These are phyloP conservation scores for Rhopilema esculentum DNA, from an alignment of 30 jellyfish, hydroid and myxozoan species.

Conservation along the genomic window DNA sequence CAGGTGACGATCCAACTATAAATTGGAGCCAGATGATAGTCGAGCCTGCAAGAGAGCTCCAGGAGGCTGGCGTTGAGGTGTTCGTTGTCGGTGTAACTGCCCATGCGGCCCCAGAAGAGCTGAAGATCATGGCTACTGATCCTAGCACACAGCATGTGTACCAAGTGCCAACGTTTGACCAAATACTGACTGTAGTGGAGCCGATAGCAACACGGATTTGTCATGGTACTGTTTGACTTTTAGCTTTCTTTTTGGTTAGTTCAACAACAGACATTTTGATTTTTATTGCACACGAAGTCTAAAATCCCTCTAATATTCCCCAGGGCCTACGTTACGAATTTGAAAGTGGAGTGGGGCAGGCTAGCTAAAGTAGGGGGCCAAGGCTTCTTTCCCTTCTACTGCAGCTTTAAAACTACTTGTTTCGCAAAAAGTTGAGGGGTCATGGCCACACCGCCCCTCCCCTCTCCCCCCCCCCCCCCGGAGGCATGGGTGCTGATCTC, in stretches of 20 bases:
- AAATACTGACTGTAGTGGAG: constrained; percentile 68
- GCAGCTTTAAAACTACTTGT: too few relatives aligned
- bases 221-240: constrained; percentile 71
- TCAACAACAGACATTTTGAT: not conserved
- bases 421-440: too few relatives aligned
- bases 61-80: constrained; percentile 87
- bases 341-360: too few relatives aligned
- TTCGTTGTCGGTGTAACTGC: constrained; percentile 89
- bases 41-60: constrained; percentile 92
- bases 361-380: too few relatives aligned
- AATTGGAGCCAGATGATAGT: constrained; percentile 89
- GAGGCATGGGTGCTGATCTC: too few relatives aligned
- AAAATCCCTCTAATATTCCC: too few relatives aligned
- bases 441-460: too few relatives aligned
- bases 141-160: constrained; percentile 82
- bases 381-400: too few relatives aligned
- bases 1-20: constrained; percentile 92
- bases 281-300: too few relatives aligned
- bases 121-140: constrained; percentile 80
- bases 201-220: constrained; percentile 88
- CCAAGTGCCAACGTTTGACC: constrained; percentile 78
- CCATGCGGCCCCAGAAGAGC: constrained; percentile 82
- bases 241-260: not conserved
- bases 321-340: too few relatives aligned
- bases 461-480: too few relatives aligned